A percentile compares a stretch with the other conserved stretches of the same genome.
Conservation (phyloP, 1,140 invertebrate genomes). For the Hypsibius dujardini region DNA sequence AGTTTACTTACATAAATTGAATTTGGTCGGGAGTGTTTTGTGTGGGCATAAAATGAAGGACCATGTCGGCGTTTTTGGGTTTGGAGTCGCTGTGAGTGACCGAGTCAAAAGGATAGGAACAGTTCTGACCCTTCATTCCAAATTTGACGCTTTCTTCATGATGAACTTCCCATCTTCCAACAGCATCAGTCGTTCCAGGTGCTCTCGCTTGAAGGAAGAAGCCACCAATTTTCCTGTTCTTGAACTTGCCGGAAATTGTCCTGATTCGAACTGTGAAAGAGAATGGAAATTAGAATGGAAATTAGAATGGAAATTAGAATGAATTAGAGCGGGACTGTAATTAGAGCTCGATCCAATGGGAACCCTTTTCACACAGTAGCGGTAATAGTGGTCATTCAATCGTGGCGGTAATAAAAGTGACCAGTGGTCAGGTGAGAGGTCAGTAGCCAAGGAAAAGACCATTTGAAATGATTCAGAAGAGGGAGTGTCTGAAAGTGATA, state of each 20-base stretch:
- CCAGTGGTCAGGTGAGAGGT: neutral
- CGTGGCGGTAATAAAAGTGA: neutral
- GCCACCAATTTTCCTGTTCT: neutral
- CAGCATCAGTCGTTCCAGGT: neutral
- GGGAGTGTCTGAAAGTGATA: neutral
- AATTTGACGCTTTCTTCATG: neutral
- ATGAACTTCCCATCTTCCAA: neutral
- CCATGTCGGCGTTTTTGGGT: neutral
- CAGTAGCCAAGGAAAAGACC: neutral
- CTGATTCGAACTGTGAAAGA: no score
- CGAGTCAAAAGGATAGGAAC: conserved; percentile 5
- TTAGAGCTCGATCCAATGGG: no score
- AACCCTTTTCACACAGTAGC: no score
- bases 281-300: neutral
- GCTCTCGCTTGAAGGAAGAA: neutral
- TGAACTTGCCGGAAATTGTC: neutral
- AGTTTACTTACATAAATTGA: neutral
- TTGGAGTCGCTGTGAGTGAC: neutral
- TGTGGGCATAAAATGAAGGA: conserved; percentile 1
- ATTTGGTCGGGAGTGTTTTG: neutral
- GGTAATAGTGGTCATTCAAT: no score
- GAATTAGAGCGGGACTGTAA: no score
- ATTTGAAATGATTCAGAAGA: neutral
- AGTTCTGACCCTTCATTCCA: neutral
- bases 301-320: neutral